Percentiles rank a stretch among this genome's conserved stretches.
These are phyloP conservation scores for Teleogryllus occipitalis DNA, from an alignment of 1,140 invertebrate genomes.

Conservation along the genomic window DNA sequence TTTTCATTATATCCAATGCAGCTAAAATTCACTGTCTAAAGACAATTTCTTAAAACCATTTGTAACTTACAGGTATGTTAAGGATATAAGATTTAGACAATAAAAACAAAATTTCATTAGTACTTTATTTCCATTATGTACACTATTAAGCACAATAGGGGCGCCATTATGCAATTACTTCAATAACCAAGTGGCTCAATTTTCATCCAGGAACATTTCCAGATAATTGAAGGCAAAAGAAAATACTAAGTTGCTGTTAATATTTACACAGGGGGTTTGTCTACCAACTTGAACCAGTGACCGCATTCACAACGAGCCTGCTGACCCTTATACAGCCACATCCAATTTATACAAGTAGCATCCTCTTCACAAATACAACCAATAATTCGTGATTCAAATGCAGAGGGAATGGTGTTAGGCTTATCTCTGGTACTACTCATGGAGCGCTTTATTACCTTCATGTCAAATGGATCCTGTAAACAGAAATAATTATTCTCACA, in stretches of 20 bases:
- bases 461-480: slow-evolving; percentile 74
- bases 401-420: slow-evolving; percentile 84
- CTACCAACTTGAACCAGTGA: slow-evolving; percentile 83
- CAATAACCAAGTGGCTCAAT: too few relatives aligned
- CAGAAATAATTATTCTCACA: neutral
- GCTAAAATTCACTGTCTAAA: too few relatives aligned
- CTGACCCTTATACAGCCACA: slow-evolving; percentile 84
- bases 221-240: neutral
- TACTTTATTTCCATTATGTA: too few relatives aligned
- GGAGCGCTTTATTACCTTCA: slow-evolving; percentile 66
- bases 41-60: too few relatives aligned
- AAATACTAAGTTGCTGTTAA: neutral
- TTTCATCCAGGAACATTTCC: neutral
- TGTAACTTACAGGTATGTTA: too few relatives aligned
- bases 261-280: neutral
- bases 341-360: slow-evolving; percentile 77
- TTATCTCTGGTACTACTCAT: slow-evolving; percentile 64
- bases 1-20: too few relatives aligned
- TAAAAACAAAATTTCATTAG: too few relatives aligned
- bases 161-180: too few relatives aligned
- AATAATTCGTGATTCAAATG: slow-evolving; percentile 78
- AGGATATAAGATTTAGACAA: too few relatives aligned
- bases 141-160: too few relatives aligned
- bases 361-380: slow-evolving; percentile 97
- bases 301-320: slow-evolving; percentile 90